Evolutionary conservation across 2,888 invertebrate species (phyloP).

Genomic region (Tenthredo livida): DNA sequence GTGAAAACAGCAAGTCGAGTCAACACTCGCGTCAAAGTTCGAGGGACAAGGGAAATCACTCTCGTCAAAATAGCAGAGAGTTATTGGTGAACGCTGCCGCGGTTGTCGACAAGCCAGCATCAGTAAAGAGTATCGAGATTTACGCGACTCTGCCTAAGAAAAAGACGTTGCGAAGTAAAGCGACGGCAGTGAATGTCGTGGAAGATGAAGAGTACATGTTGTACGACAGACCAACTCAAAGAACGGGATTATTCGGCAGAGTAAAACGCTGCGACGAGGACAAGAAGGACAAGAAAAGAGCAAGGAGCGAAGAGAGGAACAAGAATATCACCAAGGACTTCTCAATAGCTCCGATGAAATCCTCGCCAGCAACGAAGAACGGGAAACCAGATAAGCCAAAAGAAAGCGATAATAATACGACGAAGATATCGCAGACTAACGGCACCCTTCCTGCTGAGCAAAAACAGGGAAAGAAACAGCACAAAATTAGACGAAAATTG

Average conservation of each 20-base stretch:
- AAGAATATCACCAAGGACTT: slow-evolving; percentile 86
- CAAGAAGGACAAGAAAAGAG: slow-evolving; percentile 87
- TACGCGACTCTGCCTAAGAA: slow-evolving; percentile 95
- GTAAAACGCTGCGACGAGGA: slow-evolving; percentile 85
- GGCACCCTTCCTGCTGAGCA: slow-evolving; percentile 78
- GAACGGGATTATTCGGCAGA: slow-evolving; percentile 84
- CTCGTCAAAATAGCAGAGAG: slow-evolving; percentile 83
- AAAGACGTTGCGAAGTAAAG: slow-evolving; percentile 84
- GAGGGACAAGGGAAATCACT: slow-evolving; percentile 84
- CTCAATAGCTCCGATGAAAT: slow-evolving; percentile 81
- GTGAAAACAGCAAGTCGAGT: slow-evolving; percentile 87
- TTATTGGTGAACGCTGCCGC: slow-evolving; percentile 75
- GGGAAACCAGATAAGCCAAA: slow-evolving; percentile 80
- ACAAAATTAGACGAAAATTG: slow-evolving; percentile 92
- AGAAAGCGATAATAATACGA: slow-evolving; percentile 78
- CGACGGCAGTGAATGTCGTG: slow-evolving; percentile 83
- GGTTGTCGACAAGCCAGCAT: slow-evolving; percentile 75
- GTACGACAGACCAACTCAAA: slow-evolving; percentile 85
- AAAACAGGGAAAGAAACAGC: slow-evolving; percentile 92
- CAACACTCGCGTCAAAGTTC: slow-evolving; percentile 89
- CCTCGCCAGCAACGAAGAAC: slow-evolving; percentile 70
- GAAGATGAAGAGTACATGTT: slow-evolving; percentile 86
- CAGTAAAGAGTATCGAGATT: slow-evolving; percentile 89
- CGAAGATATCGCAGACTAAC: slow-evolving; percentile 48
- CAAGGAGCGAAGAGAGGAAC: slow-evolving; percentile 92